A percentile compares a stretch with the other conserved stretches of the same genome.
Conservation (phyloP, 2,888 invertebrate species). For the Drosophila quinaria region DNA sequence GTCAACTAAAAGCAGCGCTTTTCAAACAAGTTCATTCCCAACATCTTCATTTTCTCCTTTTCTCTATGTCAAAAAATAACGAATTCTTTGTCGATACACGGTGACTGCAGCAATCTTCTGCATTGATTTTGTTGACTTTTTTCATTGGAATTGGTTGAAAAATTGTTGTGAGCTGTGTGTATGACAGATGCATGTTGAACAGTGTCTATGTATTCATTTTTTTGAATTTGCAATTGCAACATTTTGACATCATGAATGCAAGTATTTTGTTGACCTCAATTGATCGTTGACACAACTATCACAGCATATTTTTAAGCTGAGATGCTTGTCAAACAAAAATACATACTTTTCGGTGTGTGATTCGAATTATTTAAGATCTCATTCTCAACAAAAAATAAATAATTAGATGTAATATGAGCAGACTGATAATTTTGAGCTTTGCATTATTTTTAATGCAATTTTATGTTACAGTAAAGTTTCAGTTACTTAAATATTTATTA, state of each 20-base stretch:
- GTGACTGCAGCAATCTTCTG: neutral
- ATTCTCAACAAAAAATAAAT: too few relatives aligned
- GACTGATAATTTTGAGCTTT: too few relatives aligned
- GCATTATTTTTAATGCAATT: too few relatives aligned
- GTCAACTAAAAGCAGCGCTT: neutral
- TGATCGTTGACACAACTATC: slow-evolving; percentile 3
- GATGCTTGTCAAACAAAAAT: too few relatives aligned
- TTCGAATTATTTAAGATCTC: too few relatives aligned
- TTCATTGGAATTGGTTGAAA: neutral
- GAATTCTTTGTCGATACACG: neutral
- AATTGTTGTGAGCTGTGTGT: neutral
- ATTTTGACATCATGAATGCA: neutral
- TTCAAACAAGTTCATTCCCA: neutral
- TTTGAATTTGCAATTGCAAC: neutral
- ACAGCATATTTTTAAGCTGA: neutral
- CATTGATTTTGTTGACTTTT: slow-evolving; percentile 9
- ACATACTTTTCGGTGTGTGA: too few relatives aligned
- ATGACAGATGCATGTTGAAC: neutral
- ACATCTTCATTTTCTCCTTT: neutral
- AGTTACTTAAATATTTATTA: neutral
- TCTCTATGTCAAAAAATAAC: neutral
- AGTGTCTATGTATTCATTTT: neutral
- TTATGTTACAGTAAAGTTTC: too few relatives aligned
- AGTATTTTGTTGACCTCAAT: slow-evolving; percentile 1
- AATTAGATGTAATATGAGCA: too few relatives aligned